Percentiles rank a stretch among this genome's conserved stretches.
Conservation (phyloP, 2,797 vertebrate genomes). For the Arrhamphus sclerolepis region DNA sequence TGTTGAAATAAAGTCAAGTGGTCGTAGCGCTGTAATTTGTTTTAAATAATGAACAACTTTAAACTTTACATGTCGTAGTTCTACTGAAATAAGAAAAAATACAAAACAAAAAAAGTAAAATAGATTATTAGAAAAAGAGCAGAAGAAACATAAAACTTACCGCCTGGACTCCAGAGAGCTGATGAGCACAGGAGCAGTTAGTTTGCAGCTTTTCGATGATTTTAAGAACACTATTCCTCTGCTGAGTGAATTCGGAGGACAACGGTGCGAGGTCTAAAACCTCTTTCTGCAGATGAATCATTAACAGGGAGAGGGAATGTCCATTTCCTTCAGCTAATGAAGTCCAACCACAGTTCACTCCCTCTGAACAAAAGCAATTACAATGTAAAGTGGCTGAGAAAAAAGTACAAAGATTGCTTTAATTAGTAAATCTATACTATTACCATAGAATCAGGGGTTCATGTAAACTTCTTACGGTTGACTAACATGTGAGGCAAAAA, state of each 20-base stretch:
- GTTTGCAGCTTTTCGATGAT: constrained; percentile 5
- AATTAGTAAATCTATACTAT: constrained; percentile 1
- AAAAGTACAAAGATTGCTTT: not conserved
- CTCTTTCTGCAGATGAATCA: constrained; percentile 74
- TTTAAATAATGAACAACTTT: too few relatives aligned
- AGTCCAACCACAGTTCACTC: constrained; percentile 56
- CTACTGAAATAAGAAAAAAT: too few relatives aligned
- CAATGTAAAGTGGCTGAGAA: constrained; percentile 21
- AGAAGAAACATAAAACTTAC: constrained; percentile 53
- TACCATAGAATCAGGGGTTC: not conserved
- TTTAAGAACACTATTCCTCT: constrained; percentile 52
- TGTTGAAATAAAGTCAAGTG: too few relatives aligned
- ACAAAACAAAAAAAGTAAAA: not conserved
- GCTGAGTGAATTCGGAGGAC: constrained; percentile 65
- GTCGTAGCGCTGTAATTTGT: too few relatives aligned
- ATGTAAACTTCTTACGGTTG: not conserved
- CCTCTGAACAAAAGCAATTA: constrained; percentile 37
- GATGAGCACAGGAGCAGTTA: not conserved
- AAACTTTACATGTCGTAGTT: too few relatives aligned
- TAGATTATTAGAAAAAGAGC: not conserved
- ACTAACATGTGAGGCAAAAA: not conserved
- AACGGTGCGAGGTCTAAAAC: constrained; percentile 41
- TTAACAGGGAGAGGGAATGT: constrained; percentile 77
- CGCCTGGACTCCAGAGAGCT: constrained; percentile 1
- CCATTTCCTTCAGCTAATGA: constrained; percentile 80